phyloP scores from a whole-genome alignment of 2,888 invertebrate genomes.

The Crematogaster levior region DNA sequence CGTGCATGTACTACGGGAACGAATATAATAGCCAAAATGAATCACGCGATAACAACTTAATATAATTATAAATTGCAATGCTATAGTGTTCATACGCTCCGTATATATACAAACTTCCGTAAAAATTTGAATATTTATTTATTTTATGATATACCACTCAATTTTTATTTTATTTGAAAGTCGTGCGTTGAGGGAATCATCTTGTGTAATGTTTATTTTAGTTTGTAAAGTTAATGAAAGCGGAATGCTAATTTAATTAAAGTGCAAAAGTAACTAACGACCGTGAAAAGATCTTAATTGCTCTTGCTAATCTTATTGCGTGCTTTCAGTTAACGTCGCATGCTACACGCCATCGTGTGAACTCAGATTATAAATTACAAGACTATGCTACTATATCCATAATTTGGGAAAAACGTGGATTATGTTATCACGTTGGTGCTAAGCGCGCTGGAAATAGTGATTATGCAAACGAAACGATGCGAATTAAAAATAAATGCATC shows the following conservation, averaged over 20 bases:
- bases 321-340: constrained; percentile 59
- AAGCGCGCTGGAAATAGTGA: not conserved
- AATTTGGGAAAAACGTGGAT: constrained; percentile 13
- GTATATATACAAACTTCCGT: not conserved
- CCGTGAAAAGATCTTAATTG: constrained; percentile 60
- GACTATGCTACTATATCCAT: constrained; percentile 16
- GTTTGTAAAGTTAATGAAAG: constrained; percentile 3
- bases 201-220: not conserved
- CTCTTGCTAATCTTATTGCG: constrained; percentile 65
- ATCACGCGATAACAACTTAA: not conserved
- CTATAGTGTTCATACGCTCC: not conserved
- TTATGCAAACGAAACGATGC: not conserved
- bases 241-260: constrained; percentile 64
- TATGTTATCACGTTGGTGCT: not conserved
- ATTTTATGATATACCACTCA: not conserved
- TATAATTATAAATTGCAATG: not conserved
- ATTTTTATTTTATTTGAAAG: not conserved
- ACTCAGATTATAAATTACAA: constrained; percentile 56
- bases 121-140: not conserved
- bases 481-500: constrained; percentile 1
- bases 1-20: not conserved
- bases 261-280: constrained; percentile 65
- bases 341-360: constrained; percentile 50
- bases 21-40: not conserved
- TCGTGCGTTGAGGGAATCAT: constrained; percentile 7